Evolutionary conservation across 2,113 vertebrate species (phyloP), one percentile per base, ranked within the genome.

Genomic region (Scophthalmus maximus): DNA sequence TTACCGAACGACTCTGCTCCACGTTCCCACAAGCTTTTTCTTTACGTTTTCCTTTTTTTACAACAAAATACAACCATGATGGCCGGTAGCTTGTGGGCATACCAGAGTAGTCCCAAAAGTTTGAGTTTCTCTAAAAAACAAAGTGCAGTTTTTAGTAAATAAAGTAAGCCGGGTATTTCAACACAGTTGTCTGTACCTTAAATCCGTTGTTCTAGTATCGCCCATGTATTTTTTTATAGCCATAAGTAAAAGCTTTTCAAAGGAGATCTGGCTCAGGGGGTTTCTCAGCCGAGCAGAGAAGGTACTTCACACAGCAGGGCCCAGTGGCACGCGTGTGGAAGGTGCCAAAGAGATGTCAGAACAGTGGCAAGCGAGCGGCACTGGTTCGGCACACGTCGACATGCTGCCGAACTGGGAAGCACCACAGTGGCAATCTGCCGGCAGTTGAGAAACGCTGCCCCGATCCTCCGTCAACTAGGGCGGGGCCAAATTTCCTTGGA

Each of bases 161-260:
- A 0, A 32, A n/a, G 6, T n/a, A 0, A n/a, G 68, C 49, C 27
- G 51, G 60, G 72, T n/a, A 5, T 18, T 9, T 55, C 20, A 17
- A 8, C 2, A 15, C 2, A 27, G 0, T 3, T 17, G 0, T 6
- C 1, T 11, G 2, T 0, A 52, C 3, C 2, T 0, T 1, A 6
- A 4, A 3, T n/a, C 1, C 5, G 1, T 20, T 1, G 3, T 10
- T 74, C 0, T 5, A 7, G 0, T 36, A 0, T 5, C 25, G n/a
- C 0, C 7, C 6, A 1, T 4, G 1, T 6, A 15, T 20, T 20
- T 30, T 20, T 20, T 30, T 34, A 44, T 34, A 34, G 9, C 7
- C 40, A 3, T 4, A 22, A 32, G 29, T 1, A 11, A 38, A 11
- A 17, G 0, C 1, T 47, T 77, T 20, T 49, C 8, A 14, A n/a